Percentiles rank a stretch among this genome's conserved stretches.
Conservation (phyloP, 1,140 invertebrate species). For the Aphelinus atriplicis region DNA sequence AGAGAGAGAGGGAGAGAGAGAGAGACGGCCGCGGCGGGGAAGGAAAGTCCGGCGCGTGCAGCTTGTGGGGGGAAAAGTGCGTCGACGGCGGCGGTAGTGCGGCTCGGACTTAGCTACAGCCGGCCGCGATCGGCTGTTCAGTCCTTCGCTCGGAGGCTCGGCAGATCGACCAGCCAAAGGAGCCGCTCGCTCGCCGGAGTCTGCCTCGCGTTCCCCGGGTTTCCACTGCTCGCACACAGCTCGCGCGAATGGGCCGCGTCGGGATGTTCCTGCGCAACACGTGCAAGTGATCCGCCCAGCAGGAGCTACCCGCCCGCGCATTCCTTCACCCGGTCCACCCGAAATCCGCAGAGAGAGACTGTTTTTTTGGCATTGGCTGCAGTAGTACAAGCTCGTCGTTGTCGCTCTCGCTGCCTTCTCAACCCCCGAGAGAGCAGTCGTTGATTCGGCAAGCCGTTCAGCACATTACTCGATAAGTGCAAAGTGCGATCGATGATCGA, state of each 20-base stretch:
- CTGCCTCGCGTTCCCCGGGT: neutral
- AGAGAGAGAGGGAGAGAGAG: too few relatives aligned
- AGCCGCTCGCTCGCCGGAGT: neutral
- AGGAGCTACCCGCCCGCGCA: too few relatives aligned
- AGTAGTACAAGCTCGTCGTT: neutral
- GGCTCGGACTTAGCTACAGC: neutral
- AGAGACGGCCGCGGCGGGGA: neutral
- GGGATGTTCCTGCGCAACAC: neutral
- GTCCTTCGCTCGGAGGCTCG: conserved; percentile 33
- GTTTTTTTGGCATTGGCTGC: neutral
- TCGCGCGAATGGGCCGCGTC: too few relatives aligned
- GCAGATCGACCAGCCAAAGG: conserved; percentile 6
- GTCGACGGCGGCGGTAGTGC: conserved; percentile 1
- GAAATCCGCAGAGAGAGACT: neutral
- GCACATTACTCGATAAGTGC: neutral
- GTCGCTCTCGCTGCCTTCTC: too few relatives aligned
- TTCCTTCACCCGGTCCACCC: too few relatives aligned
- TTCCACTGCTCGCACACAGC: neutral
- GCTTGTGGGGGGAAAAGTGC: conserved; percentile 9
- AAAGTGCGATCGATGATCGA: conserved; percentile 15
- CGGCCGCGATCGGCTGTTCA: conserved; percentile 21
- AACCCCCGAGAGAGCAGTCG: too few relatives aligned
- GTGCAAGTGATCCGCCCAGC: neutral
- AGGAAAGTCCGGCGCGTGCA: conserved; percentile 3
- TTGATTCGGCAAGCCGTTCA: too few relatives aligned